phyloP scores from a whole-genome alignment of 2,113 vertebrate genomes.

The Verasper variegatus region DNA sequence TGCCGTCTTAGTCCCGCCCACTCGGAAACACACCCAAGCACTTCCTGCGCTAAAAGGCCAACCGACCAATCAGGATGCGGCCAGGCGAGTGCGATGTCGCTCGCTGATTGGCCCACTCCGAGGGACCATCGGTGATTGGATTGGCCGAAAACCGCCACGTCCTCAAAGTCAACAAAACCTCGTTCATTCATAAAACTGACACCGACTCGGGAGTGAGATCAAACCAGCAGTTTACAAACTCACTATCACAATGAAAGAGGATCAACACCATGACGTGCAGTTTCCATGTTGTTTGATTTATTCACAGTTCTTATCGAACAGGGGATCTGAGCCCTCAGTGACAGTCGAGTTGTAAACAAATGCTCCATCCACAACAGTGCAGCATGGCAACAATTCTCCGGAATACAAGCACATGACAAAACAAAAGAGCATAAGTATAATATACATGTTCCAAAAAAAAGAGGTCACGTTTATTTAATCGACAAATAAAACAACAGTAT shows the following conservation, averaged over 20 bases:
- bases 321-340: background rate
- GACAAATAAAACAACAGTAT: too few species aligned
- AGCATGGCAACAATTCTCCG: background rate
- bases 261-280: too few species aligned
- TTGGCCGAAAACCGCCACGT: slow-evolving; percentile 86
- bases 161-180: slow-evolving; percentile 70
- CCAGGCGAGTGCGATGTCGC: slow-evolving; percentile 64
- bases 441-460: too few species aligned
- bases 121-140: slow-evolving; percentile 68
- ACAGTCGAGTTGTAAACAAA: background rate
- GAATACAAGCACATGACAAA: background rate
- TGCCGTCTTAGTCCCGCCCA: slow-evolving; percentile 40
- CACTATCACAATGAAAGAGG: background rate
- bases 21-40: slow-evolving; percentile 77
- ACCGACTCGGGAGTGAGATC: too few species aligned
- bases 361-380: background rate
- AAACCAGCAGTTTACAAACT: background rate
- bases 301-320: background rate
- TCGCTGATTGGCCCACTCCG: slow-evolving; percentile 76
- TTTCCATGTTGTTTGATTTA: background rate
- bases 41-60: slow-evolving; percentile 68
- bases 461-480: too few species aligned
- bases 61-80: slow-evolving; percentile 44
- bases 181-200: slow-evolving; percentile 62
- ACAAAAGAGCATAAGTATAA: too few species aligned